Conservation (phyloP, 2,888 invertebrate species). For the Eristalinus aeneus region DNA sequence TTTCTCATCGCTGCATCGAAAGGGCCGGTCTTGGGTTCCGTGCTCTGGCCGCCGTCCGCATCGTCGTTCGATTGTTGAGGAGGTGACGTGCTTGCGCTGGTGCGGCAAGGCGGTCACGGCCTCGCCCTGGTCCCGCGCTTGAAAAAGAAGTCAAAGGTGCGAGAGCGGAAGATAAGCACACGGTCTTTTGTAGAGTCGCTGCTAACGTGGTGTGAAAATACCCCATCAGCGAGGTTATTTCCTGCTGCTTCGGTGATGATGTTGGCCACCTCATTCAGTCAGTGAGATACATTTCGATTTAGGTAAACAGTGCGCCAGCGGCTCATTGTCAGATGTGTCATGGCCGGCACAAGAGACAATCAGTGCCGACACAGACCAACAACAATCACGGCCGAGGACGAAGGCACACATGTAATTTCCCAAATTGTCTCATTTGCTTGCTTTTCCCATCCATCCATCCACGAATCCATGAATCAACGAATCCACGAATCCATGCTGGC, state of each 20-base stretch:
- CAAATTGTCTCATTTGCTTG: conserved; percentile 69
- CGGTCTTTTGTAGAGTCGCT: conserved; percentile 16
- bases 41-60: not conserved
- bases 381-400: not conserved
- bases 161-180: conserved; percentile 42
- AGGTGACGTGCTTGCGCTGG: not conserved
- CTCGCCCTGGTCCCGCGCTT: not conserved
- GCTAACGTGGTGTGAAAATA: conserved; percentile 61
- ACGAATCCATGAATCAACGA: not conserved
- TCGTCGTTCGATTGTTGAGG: not conserved
- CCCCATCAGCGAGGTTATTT: conserved; percentile 21
- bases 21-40: conserved; percentile 2
- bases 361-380: conserved; percentile 31
- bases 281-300: conserved; percentile 65
- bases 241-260: conserved; percentile 3
- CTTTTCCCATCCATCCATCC: conserved; percentile 64
- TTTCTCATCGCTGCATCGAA: conserved; percentile 55
- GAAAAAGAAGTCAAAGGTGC: conserved; percentile 53
- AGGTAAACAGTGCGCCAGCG: conserved; percentile 63
- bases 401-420: conserved; percentile 41
- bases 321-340: conserved; percentile 67
- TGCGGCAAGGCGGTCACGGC: not conserved
- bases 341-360: conserved; percentile 56
- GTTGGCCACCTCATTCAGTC: conserved; percentile 6
- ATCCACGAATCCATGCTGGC: not conserved